Conservation (phyloP, 2,888 invertebrate species). For the Monopis laevigella region DNA sequence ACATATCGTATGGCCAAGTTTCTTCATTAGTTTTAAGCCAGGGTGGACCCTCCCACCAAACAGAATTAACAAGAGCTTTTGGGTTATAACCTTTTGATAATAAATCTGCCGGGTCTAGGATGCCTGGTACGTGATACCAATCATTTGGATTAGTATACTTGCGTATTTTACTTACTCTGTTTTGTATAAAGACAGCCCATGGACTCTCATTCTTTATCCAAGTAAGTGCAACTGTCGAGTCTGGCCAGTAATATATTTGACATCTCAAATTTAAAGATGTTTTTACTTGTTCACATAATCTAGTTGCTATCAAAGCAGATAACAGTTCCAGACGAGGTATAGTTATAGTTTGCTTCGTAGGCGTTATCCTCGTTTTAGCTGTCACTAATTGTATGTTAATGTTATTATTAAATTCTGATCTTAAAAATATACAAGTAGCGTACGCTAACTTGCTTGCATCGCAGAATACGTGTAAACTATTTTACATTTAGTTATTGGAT, state of each 20-base stretch:
- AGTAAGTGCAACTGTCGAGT: conserved; percentile 4
- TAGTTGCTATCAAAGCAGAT: conserved; percentile 1
- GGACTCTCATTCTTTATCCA: conserved; percentile 4
- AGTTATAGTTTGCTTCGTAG: conserved; percentile 6
- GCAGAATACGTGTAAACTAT: conserved; percentile 8
- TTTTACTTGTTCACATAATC: conserved; percentile 7
- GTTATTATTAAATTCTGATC: conserved; percentile 7
- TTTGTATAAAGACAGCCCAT: conserved; percentile 4
- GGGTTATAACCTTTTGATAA: conserved; percentile 4
- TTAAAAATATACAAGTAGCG: conserved; percentile 9
- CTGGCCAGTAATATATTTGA: conserved; percentile 8
- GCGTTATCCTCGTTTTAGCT: conserved; percentile 6
- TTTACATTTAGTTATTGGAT: background rate
- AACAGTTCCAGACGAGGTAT: conserved; percentile 10
- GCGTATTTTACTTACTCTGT: conserved; percentile 8
- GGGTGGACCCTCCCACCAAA: conserved; percentile 1
- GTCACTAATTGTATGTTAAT: conserved; percentile 1
- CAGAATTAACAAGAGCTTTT: background rate
- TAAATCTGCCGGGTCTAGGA: conserved; percentile 10
- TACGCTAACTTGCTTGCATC: conserved; percentile 11
- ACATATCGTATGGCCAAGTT: background rate
- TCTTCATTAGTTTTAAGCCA: conserved; percentile 1
- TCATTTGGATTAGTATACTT: background rate
- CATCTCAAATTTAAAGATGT: background rate
- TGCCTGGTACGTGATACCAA: conserved; percentile 7